Base-by-base conservation (phyloP, 1,140 invertebrate genomes). In the Aethina tumida region DNA sequence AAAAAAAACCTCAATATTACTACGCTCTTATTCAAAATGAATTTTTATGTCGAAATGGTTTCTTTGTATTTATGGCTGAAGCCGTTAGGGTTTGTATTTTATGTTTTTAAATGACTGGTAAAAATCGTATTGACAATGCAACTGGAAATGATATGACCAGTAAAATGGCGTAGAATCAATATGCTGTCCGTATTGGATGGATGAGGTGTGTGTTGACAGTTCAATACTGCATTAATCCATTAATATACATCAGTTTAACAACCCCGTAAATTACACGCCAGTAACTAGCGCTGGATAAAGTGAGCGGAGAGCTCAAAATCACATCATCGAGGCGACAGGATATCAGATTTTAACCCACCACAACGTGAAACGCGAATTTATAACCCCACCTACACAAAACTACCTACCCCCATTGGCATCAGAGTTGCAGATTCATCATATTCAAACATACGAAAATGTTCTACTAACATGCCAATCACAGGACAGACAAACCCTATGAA, bases 211-310 rank as follows among this genome's bases (percentile, higher is more conserved):
- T 49, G 54, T 52, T 54, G 52, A 55, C 50, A 55, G 54, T 56
- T 56, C 54, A 56, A 56, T 56, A 56, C 52, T 55, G 52, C 54
- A 56, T 55, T 55, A 55, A 56, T 56, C 54, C 54, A 56, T 56
- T 56, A 56, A 56, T 54, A 47, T 46, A 53, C 47, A 54, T 56
- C 52, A 55, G 42, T 34, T 43, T 56, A 56, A 56, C 54, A 52
- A 56, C 50, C 47, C 44, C 41, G 31, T 43, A 47, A 45, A 49
- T 49, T 53, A 46, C 41, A 46, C 44, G 46, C 47, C 46, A 41
- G 22, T 18, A 6, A 18, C 22, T 38, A 28, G 26, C n/a, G n/a
- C n/a, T n/a, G n/a, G n/a, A n/a, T n/a, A n/a, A n/a, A n/a, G n/a
- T n/a, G n/a, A n/a, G n/a, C 39, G 24, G 28, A 41, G 30, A 22